These are phyloP conservation scores for Tipula helvola DNA, from an alignment of 2,888 invertebrate species.

Conservation along the genomic window DNA sequence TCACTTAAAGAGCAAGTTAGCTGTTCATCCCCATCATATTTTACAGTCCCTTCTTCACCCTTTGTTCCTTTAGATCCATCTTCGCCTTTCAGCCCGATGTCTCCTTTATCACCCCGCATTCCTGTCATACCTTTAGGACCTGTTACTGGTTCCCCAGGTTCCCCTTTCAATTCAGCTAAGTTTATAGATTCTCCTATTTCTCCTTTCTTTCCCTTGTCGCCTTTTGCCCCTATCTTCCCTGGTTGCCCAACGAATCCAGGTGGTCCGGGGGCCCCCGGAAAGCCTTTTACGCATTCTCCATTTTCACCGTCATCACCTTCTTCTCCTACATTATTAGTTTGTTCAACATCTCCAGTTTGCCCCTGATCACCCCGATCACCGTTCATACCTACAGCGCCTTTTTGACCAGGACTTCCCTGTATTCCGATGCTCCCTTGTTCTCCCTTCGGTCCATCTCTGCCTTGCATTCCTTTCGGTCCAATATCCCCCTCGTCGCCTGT, in stretches of 20 bases:
- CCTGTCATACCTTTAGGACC: background rate
- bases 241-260: background rate
- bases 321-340: background rate
- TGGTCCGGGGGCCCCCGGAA: background rate
- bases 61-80: background rate
- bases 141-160: background rate
- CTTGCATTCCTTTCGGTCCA: background rate
- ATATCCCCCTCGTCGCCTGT: background rate
- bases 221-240: background rate
- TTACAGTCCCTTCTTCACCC: background rate
- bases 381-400: background rate
- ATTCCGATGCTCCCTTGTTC: background rate
- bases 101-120: background rate
- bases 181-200: background rate
- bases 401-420: background rate
- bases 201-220: background rate
- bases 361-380: background rate
- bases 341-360: background rate
- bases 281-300: background rate
- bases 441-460: background rate
- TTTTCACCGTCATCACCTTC: background rate
- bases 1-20: background rate
- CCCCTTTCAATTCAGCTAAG: background rate
- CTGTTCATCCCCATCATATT: background rate
- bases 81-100: background rate